Evolutionary conservation across 1,140 invertebrate genomes (phyloP).

Genomic region (Andricus grossulariae): DNA sequence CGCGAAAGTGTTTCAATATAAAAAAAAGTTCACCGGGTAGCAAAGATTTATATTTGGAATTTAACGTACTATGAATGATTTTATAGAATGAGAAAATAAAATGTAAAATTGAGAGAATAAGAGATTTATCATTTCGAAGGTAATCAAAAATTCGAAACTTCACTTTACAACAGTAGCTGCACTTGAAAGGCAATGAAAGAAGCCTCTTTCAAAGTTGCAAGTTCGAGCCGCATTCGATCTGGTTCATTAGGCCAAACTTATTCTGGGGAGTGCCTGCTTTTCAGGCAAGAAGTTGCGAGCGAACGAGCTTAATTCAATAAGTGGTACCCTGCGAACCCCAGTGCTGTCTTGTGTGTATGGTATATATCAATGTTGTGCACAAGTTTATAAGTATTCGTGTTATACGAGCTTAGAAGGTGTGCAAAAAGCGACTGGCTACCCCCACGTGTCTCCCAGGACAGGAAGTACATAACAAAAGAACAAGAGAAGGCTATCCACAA

Average conservation of each 20-base stretch:
- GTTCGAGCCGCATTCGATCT: constrained; percentile 5
- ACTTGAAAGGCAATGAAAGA: neutral
- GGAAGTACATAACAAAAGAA: constrained; percentile 57
- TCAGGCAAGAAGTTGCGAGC: neutral
- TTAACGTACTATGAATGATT: too few species aligned
- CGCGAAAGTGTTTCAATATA: neutral
- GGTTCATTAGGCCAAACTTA: constrained; percentile 26
- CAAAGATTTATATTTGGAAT: too few species aligned
- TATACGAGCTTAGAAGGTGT: constrained; percentile 11
- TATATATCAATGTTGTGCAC: constrained; percentile 1
- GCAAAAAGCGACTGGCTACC: constrained; percentile 19
- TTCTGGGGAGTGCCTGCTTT: constrained; percentile 10
- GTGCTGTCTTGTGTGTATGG: constrained; percentile 18
- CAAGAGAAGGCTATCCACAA: constrained; percentile 53
- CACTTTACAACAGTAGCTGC: too few species aligned
- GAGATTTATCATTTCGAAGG: too few species aligned
- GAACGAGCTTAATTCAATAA: constrained; percentile 25
- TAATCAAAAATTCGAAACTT: too few species aligned
- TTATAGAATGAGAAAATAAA: too few species aligned
- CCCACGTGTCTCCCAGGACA: constrained; percentile 36
- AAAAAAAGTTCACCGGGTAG: neutral
- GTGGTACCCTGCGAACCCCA: constrained; percentile 41
- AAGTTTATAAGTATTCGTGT: neutral
- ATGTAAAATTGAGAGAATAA: too few species aligned
- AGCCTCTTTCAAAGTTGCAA: constrained; percentile 9